phyloP scores from a whole-genome alignment of 2,113 vertebrate genomes.

The Trogon surrucura region DNA sequence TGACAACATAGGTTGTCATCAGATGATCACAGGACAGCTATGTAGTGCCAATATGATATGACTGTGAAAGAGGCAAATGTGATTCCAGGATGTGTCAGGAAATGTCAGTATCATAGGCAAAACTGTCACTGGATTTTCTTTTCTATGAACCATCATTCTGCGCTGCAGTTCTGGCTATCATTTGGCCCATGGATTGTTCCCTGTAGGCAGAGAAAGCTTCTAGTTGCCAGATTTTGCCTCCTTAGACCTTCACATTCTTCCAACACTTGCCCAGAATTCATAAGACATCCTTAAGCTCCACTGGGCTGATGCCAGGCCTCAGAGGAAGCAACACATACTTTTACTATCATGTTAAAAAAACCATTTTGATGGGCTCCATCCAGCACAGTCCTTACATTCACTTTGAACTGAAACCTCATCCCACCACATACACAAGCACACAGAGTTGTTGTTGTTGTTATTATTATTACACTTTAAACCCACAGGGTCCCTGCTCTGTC shows the following conservation, averaged over 20 bases:
- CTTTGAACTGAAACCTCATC: neutral
- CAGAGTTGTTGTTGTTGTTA: neutral
- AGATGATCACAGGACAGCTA: neutral
- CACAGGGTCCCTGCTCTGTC: neutral
- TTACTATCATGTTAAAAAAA: neutral
- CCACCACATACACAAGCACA: neutral
- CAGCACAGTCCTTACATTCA: neutral
- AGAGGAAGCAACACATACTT: neutral
- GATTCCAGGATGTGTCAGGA: neutral
- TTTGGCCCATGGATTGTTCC: neutral
- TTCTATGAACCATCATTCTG: neutral
- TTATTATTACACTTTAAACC: neutral
- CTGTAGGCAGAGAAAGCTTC: neutral
- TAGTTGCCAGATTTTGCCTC: neutral
- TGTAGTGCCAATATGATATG: neutral
- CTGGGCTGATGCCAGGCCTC: neutral
- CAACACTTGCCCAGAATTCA: neutral
- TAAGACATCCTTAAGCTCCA: neutral
- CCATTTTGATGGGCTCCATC: neutral
- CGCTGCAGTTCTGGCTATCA: neutral
- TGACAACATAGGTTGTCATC: neutral
- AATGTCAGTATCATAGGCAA: neutral
- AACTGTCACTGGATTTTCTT: neutral
- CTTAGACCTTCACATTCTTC: neutral
- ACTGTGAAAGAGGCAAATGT: neutral